These are phyloP conservation scores for Cuculus canorus DNA, from an alignment of 2,797 vertebrate species.

Conservation along the genomic window DNA sequence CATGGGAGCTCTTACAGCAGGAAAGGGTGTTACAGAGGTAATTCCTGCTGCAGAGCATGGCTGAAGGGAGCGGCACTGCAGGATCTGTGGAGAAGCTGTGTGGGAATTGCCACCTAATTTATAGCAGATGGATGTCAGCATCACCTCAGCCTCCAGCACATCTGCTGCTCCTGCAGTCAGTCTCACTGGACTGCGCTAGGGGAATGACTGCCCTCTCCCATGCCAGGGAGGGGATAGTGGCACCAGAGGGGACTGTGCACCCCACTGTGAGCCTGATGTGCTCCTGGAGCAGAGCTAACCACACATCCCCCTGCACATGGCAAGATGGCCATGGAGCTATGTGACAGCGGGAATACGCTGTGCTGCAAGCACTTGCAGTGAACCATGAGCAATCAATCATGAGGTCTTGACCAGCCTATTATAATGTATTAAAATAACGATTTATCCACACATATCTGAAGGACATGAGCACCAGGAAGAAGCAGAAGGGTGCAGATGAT, in stretches of 20 bases:
- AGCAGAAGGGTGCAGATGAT: background rate
- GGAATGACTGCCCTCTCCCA: background rate
- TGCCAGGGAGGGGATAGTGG: background rate
- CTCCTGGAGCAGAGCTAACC: background rate
- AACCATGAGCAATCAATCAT: background rate
- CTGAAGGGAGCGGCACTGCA: background rate
- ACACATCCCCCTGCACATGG: rapidly evolving
- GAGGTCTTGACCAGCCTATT: background rate
- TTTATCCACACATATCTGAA: background rate
- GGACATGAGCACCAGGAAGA: background rate
- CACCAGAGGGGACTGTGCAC: background rate
- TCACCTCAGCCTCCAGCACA: background rate
- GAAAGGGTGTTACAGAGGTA: background rate
- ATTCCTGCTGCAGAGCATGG: background rate
- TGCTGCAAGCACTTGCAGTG: background rate
- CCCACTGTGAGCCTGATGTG: rapidly evolving
- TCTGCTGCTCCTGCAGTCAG: background rate
- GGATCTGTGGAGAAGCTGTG: background rate
- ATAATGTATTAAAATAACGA: background rate
- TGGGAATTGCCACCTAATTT: slow-evolving; percentile 18
- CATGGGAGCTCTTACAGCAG: background rate
- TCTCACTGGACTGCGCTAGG: background rate
- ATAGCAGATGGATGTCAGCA: background rate
- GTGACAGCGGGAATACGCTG: background rate
- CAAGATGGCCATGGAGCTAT: rapidly evolving